Evolutionary conservation across 2,113 vertebrate genomes (phyloP).

Genomic region (Sapayoa aenigma): DNA sequence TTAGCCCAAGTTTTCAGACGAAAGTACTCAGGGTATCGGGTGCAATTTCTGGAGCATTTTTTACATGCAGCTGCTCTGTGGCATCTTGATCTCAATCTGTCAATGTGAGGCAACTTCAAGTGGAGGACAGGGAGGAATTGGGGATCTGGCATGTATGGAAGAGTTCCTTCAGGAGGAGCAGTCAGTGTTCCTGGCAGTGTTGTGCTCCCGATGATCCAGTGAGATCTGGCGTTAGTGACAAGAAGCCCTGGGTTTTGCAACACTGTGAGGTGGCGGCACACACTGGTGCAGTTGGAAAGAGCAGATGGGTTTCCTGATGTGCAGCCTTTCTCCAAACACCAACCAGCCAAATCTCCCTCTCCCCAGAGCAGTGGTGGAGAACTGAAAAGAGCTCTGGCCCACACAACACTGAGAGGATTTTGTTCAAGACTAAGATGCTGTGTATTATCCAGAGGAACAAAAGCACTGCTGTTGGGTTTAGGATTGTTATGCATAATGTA

Average conservation of each 20-base stretch:
- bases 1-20: neutral
- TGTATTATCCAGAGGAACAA: neutral
- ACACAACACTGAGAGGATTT: neutral
- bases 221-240: rapidly evolving
- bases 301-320: neutral
- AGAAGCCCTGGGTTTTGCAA: neutral
- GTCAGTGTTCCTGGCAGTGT: neutral
- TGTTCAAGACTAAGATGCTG: neutral
- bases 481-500: neutral
- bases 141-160: neutral
- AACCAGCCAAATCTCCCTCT: neutral
- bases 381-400: neutral
- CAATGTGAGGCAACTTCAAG: neutral
- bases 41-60: neutral
- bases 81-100: neutral
- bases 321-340: neutral
- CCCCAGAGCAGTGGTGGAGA: neutral
- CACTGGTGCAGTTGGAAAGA: neutral
- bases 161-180: neutral
- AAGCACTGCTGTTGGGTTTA: neutral
- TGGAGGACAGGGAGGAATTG: no score
- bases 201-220: neutral
- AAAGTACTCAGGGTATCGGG: neutral
- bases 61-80: neutral
- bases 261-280: no score